Base-by-base conservation (phyloP, 2,888 invertebrate genomes). In the Phortica okadai region DNA sequence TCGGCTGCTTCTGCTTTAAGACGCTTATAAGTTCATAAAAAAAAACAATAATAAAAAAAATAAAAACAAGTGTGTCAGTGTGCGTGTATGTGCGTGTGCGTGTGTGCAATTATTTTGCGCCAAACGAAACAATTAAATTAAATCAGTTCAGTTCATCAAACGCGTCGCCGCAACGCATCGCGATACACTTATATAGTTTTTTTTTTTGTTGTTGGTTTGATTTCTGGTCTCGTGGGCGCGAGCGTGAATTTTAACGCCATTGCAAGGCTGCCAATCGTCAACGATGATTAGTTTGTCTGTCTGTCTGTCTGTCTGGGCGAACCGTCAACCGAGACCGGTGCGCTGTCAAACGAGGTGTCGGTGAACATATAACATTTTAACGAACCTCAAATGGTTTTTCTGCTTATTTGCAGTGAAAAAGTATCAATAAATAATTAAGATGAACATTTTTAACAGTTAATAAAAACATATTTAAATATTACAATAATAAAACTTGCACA, bases 81-180 rank as follows among this genome's bases (percentile, higher is more conserved):
- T 76, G 77, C 77, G 83, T 78, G 79, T 77, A 80, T 69, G 73
- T 50, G 8, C 14, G 8, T 50, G 14, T 50, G 8, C 1, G 62
- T 21, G 25, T 62, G 10, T 62, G 62, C 62, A 62, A 62, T 62
- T 62, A 62, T 62, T 62, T 62, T 62, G 62, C 66, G 21, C 33
- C 66, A 42, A 66, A 33, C 10, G 76, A 82, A 81, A 82, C 82
- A 84, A 84, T 82, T 80, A 80, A 82, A 84, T 83, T 83, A 82
- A 82, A 81, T 81, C 80, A 80, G 75, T 79, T 74, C 76, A 76
- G 74, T 69, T 70, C 75, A 76, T 69, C 75, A 73, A 74, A 59
- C 16, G 21, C n/a, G 16, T 59, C 16, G 25, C 59, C 59, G 16
- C 59, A 21, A 16, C 21, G 59, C 59, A 21, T 25, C 16, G 16